Percentiles rank a stretch among this genome's conserved stretches.
These are phyloP conservation scores for Conger conger DNA, from an alignment of 2,113 vertebrate species.

Conservation along the genomic window DNA sequence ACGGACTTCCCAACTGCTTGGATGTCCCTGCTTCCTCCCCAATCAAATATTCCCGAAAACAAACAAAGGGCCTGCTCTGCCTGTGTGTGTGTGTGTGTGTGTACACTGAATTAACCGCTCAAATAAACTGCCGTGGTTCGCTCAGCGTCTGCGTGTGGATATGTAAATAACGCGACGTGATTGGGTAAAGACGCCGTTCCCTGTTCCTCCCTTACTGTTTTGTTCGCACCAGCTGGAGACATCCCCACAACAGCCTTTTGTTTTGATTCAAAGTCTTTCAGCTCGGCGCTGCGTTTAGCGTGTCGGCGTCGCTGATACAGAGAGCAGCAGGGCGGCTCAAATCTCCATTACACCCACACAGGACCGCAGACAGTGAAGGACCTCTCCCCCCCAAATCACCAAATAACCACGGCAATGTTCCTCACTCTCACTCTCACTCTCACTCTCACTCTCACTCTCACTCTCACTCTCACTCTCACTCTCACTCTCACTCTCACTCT, in stretches of 20 bases:
- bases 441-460: no score
- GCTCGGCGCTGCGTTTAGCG: background rate
- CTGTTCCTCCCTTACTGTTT: background rate
- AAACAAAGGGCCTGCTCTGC: no score
- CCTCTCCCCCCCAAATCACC: background rate
- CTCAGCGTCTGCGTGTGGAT: background rate
- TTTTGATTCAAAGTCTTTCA: background rate
- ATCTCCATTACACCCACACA: background rate
- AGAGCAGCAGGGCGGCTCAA: background rate
- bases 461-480: no score
- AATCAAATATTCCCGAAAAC: no score
- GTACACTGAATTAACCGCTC: background rate
- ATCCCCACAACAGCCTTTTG: background rate
- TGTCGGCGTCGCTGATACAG: constrained; percentile 8
- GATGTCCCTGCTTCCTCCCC: no score
- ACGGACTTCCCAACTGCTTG: no score
- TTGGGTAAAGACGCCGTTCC: background rate
- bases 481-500: no score
- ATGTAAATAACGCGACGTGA: background rate
- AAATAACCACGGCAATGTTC: background rate
- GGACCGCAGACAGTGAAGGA: background rate
- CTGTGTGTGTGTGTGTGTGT: no score
- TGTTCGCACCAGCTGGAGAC: background rate
- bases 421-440: no score
- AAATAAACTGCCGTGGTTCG: no score